These are phyloP conservation scores for Hipposideros armiger DNA, from an alignment of 2,113 vertebrate species.

Conservation along the genomic window DNA sequence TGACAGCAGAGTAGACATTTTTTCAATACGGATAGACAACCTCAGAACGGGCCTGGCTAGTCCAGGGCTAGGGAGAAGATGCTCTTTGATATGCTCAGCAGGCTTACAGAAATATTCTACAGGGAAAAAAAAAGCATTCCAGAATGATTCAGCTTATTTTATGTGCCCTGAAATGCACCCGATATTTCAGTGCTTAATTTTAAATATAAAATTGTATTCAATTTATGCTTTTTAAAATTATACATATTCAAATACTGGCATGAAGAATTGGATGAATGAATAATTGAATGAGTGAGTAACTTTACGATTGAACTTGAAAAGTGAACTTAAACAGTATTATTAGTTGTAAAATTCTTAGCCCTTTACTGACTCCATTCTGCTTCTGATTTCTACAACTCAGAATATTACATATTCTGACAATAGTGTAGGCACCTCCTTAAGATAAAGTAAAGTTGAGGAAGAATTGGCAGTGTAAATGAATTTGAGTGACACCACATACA, in stretches of 20 bases:
- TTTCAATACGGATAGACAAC: not conserved
- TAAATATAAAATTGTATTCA: not conserved
- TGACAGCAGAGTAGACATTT: not conserved
- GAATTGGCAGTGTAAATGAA: not conserved
- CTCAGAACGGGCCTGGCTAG: not conserved
- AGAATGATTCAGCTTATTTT: not conserved
- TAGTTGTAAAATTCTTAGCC: not conserved
- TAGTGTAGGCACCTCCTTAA: not conserved
- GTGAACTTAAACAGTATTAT: not conserved
- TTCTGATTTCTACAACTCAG: not conserved
- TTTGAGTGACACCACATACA: not conserved
- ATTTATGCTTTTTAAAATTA: not conserved
- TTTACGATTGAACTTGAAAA: slow-evolving; percentile 32
- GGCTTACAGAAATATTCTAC: not conserved
- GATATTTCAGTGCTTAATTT: not conserved
- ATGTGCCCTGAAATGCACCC: not conserved
- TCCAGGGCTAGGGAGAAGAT: fast-evolving
- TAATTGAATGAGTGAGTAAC: not conserved
- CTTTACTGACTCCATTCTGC: not conserved
- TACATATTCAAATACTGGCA: not conserved
- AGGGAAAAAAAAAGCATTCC: not conserved
- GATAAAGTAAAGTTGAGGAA: not conserved
- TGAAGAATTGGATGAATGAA: not conserved
- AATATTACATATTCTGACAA: not conserved
- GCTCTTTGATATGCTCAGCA: not conserved